Evolutionary conservation across 92 coral and sea anemone species (phyloP), one percentile per base, ranked within the genome.

Genomic region (Ricordea florida): DNA sequence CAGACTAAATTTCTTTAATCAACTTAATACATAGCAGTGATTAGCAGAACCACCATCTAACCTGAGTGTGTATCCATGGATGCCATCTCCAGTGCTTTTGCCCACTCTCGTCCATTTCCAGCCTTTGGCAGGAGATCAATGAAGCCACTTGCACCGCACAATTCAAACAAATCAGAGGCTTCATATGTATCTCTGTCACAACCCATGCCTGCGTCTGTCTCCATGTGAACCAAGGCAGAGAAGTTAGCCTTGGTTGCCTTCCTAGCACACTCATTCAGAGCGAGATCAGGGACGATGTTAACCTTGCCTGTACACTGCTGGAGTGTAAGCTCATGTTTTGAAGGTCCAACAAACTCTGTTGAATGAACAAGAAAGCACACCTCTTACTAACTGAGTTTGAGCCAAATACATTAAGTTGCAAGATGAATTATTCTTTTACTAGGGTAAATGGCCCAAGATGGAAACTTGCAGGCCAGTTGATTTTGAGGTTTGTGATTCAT

Each of bases 121-220:
- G 86, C 81, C 42, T 79, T 73, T 20, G 98, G 98, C 25, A 96
- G 87, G 55, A 96, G 57, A 57, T 96, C 96, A 31, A 85, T 51
- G 8, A 93, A 62, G 46, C 72, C 72, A 52, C 82, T 81, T 3
- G 89, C 92, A 16, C 94, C 97, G 70, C 99, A 96, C 63, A 96
- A 43, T 33, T 84, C 81, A 82, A 51, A 92, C 38, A 77, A 32
- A 31, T 87, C 97, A 18, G 99, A 96, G 0, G 97, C 97, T 36
- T 83, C 91, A 36, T 85, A 96, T 3, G 76, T 62, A 34, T 92
- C 91, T 0, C 99, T 86, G 67, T 96, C 99, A 69, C 99, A 96
- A 16, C 93, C 97, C 68, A 68, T 89, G 7, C 87, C 90, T 9
- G 89, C 78, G 0, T 24, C 36, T 10, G 90, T 91, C 26, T 76